These are phyloP conservation scores for Phenganax stokvisi DNA, from an alignment of 92 coral and sea anemone genomes.

Conservation along the genomic window DNA sequence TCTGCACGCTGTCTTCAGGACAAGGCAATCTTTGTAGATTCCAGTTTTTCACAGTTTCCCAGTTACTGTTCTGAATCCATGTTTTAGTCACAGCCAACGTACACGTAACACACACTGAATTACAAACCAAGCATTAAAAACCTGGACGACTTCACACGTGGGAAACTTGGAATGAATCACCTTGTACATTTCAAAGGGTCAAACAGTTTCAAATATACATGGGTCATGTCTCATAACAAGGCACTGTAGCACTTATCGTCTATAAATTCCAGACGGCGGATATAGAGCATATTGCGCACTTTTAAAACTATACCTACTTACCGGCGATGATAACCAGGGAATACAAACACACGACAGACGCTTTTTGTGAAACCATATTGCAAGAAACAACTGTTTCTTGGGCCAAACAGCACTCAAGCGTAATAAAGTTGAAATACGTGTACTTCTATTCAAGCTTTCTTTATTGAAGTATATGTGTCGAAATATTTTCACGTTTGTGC, in stretches of 20 bases:
- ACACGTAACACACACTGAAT: background rate
- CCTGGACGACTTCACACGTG: background rate
- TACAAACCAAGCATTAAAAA: background rate
- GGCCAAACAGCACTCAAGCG: too few relatives aligned
- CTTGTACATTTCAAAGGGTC: background rate
- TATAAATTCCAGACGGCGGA: background rate
- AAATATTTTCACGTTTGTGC: too few relatives aligned
- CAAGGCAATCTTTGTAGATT: conserved; percentile 34
- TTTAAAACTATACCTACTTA: background rate
- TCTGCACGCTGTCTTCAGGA: conserved; percentile 18
- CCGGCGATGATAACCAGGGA: background rate
- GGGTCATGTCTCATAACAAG: background rate
- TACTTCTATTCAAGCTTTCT: too few relatives aligned
- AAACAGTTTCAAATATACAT: too few relatives aligned
- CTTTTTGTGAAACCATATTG: background rate
- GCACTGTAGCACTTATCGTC: background rate
- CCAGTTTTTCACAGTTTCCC: conserved; percentile 25
- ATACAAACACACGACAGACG: background rate
- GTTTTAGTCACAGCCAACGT: conserved; percentile 21
- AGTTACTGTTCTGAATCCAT: conserved; percentile 27
- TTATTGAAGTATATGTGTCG: too few relatives aligned
- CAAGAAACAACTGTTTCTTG: too few relatives aligned
- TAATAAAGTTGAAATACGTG: too few relatives aligned
- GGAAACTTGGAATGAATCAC: background rate
- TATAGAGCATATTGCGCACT: background rate